Evolutionary conservation across 2,888 invertebrate species (phyloP), one percentile per base, ranked within the genome.

Genomic region (Lottia gigantea): DNA sequence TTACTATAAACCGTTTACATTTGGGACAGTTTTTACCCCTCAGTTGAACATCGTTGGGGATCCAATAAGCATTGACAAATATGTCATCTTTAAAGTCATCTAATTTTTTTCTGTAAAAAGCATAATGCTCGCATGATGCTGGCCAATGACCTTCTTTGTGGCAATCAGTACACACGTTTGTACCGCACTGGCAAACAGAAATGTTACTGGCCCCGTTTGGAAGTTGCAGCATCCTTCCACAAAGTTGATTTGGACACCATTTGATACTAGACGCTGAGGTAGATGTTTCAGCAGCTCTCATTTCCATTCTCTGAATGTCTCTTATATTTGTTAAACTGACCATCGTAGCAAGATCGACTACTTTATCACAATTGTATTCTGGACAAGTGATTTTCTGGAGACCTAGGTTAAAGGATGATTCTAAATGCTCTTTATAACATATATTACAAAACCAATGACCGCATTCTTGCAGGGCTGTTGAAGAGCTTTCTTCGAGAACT

Each of bases 91-190:
- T 79, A 31, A 63, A 70, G 1, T 66, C 61, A 26, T 71, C 62
- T n/a, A 82, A 26, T 64, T 71, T 73, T 25, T 74, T 66, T 25
- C 70, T 66, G 64, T 80, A 82, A 0, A 46, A 47, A 3, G 26
- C 62, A 2, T 73, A 74, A 15, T 67, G 64, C 14, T 77, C 74
- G 67, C 82, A 82, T 2, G 78, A 65, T 2, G 78, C 80, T 2
- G 82, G 82, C 80, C 80, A 82, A 61, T 82, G 82, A 16, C 76
- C 71, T n/a, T 69, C 67, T 25, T 76, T 68, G 1, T 78, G 70
- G 70, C 82, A 82, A 19, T 76, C 71, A 64, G 79, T 75, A 64
- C 82, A 82, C 46, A 78, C 55, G 16, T 73, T 67, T 1, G 61
- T 64, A n/a, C 81, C 81, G 66, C 82, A 82, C 2, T 49, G 46